phyloP scores from a whole-genome alignment of 2,888 invertebrate genomes.

The Cantharis rufa region DNA sequence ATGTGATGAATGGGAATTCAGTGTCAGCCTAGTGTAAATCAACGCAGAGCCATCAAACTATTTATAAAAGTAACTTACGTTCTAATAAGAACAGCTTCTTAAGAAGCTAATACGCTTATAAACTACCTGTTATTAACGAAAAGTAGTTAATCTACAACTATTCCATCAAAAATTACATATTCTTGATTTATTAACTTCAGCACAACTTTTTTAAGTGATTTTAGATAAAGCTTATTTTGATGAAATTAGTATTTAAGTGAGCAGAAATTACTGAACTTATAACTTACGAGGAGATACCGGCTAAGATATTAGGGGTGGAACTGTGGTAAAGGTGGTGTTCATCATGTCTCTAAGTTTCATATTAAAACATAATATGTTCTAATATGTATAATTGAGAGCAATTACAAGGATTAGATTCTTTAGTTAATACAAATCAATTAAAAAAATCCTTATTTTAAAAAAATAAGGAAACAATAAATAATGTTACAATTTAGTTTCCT shows the following conservation, averaged over 20 bases:
- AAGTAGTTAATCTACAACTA: background rate
- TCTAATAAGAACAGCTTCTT: background rate
- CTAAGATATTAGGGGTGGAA: no score
- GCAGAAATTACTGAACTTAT: no score
- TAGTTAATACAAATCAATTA: no score
- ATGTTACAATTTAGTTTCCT: no score
- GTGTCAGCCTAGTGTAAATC: background rate
- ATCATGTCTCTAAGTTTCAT: no score
- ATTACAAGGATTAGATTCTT: no score
- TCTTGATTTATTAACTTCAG: background rate
- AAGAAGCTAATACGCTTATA: background rate
- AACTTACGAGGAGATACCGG: no score
- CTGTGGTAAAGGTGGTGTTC: no score
- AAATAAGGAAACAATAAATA: no score
- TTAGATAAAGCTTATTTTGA: background rate
- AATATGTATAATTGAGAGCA: no score
- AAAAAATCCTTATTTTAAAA: no score
- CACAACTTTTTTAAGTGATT: background rate
- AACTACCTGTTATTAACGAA: background rate
- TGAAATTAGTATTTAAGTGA: background rate
- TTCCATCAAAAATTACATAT: background rate
- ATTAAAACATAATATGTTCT: no score
- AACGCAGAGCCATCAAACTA: background rate
- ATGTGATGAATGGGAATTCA: background rate
- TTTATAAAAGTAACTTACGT: background rate